phyloP scores from a whole-genome alignment of 2,888 invertebrate genomes.

The Brenthis ino region DNA sequence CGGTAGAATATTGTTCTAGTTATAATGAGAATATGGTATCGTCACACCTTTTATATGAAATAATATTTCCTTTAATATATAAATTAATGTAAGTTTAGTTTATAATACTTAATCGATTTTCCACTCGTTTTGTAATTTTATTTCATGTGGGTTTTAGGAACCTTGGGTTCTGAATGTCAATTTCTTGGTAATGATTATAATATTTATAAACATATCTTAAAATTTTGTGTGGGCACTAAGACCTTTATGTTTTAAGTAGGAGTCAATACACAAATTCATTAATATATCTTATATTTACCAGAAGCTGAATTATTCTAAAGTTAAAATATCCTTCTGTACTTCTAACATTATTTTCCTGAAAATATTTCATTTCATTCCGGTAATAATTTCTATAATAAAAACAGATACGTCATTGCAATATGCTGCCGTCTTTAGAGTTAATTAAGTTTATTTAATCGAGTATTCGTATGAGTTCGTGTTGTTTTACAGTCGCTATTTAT shows the following conservation, averaged over 20 bases:
- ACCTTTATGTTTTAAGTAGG: conserved; percentile 33
- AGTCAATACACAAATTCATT: conserved; percentile 28
- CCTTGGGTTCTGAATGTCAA: too few species aligned
- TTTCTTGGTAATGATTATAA: conserved; percentile 19
- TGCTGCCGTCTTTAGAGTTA: conserved; percentile 3
- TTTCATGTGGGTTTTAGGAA: conserved; percentile 62
- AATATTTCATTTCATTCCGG: conserved; percentile 2
- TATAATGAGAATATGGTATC: conserved; percentile 13
- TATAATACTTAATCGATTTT: neutral
- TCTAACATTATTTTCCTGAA: conserved; percentile 9
- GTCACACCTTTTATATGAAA: too few species aligned
- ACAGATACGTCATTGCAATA: neutral
- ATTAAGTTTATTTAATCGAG: conserved; percentile 6
- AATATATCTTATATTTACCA: conserved; percentile 28
- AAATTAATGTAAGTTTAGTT: too few species aligned
- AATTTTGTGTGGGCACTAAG: conserved; percentile 29
- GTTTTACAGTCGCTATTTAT: too few species aligned
- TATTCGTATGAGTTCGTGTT: neutral
- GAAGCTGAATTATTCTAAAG: conserved; percentile 17
- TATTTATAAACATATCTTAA: conserved; percentile 14
- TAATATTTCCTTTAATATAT: too few species aligned
- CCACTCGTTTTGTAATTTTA: neutral
- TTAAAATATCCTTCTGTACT: neutral
- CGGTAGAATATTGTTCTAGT: conserved; percentile 12
- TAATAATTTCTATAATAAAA: conserved; percentile 1